These are phyloP conservation scores for Calidris pugnax DNA, from an alignment of 2,113 vertebrate species.

Conservation along the genomic window DNA sequence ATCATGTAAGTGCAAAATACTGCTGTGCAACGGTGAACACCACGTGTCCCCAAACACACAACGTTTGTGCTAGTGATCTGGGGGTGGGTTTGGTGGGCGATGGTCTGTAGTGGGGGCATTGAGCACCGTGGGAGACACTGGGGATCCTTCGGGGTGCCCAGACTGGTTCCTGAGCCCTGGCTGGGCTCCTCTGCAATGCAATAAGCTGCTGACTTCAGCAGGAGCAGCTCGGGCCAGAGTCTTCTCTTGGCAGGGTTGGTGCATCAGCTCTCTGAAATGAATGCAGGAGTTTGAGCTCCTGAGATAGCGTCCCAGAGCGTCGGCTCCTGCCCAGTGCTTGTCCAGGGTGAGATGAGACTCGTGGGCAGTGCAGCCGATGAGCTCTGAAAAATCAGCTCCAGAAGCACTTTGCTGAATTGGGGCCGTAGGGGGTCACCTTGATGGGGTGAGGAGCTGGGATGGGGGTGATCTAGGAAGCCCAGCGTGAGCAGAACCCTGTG, in stretches of 20 bases:
- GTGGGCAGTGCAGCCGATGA: neutral
- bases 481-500: rapidly evolving
- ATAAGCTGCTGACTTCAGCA: conserved; percentile 37
- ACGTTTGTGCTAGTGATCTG: neutral
- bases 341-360: neutral
- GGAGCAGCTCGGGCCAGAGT: neutral
- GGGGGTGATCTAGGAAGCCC: neutral
- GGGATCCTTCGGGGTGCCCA: neutral
- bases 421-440: neutral
- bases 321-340: neutral
- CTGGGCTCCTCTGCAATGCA: neutral
- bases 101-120: neutral
- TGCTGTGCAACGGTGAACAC: rapidly evolving
- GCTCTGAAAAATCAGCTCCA: neutral
- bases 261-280: neutral
- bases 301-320: neutral
- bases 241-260: neutral
- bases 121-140: neutral
- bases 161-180: neutral
- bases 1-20: neutral
- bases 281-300: neutral
- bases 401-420: neutral
- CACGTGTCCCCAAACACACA: rapidly evolving
- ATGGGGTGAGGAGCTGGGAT: neutral
- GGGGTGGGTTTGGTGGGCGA: neutral